A percentile compares a stretch with the other conserved stretches of the same genome.
These are phyloP conservation scores for Penaeus vannamei DNA, from an alignment of 1,140 invertebrate genomes.

Conservation along the genomic window DNA sequence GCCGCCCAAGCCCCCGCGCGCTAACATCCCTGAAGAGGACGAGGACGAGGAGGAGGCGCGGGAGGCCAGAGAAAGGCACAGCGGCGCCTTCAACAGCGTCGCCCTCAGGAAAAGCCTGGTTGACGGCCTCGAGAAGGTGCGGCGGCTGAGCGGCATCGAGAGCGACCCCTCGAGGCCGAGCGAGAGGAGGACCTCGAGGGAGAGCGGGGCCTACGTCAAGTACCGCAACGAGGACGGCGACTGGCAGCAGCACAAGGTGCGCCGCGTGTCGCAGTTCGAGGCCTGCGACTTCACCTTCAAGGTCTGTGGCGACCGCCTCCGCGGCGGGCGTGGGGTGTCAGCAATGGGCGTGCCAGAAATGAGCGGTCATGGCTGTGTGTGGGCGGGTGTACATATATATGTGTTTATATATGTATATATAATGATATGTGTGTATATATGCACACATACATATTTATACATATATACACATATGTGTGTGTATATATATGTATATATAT, in stretches of 20 bases:
- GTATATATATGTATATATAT: no score
- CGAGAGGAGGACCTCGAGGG: not conserved
- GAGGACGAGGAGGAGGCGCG: not conserved
- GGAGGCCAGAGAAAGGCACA: not conserved
- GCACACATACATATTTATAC: no score
- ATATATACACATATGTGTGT: no score
- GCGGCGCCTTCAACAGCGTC: constrained; percentile 34
- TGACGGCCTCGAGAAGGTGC: constrained; percentile 22
- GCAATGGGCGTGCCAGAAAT: not conserved
- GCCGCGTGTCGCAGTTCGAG: constrained; percentile 33
- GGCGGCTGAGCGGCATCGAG: constrained; percentile 21
- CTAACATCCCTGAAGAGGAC: not conserved
- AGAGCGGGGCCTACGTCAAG: constrained; percentile 16
- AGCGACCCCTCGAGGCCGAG: not conserved
- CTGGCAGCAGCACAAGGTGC: constrained; percentile 19
- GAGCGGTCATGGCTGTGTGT: not conserved
- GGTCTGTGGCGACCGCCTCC: no score
- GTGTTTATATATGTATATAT: no score
- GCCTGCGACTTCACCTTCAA: constrained; percentile 49
- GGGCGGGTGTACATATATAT: no score
- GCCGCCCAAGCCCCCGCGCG: not conserved
- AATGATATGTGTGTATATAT: no score
- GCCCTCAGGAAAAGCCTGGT: constrained; percentile 18
- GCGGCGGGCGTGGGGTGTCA: not conserved
- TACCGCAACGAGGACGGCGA: constrained; percentile 29